Conservation (phyloP, 1,140 invertebrate species). For the Linepithema humile region DNA sequence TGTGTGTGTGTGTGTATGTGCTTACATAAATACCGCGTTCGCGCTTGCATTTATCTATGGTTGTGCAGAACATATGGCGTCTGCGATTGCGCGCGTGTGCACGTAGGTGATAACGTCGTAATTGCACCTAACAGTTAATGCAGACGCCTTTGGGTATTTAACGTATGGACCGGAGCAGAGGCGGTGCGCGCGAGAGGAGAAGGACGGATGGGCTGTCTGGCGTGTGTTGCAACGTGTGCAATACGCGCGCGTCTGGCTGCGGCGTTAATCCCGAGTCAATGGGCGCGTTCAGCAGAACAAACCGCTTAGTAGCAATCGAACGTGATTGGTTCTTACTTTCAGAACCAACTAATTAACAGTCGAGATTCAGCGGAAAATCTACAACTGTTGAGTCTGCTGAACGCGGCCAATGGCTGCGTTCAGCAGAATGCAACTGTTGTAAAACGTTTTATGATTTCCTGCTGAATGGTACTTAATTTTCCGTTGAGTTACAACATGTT, state of each 20-base stretch:
- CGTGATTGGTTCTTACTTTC: too few species aligned
- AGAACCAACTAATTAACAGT: too few species aligned
- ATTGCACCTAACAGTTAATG: conserved; percentile 37
- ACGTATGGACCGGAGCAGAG: not conserved
- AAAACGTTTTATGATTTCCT: too few species aligned
- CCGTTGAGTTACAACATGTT: too few species aligned
- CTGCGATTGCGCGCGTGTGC: not conserved
- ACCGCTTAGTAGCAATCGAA: too few species aligned
- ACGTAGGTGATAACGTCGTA: conserved; percentile 59
- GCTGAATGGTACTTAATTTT: too few species aligned
- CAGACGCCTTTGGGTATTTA: conserved; percentile 24
- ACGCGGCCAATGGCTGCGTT: too few species aligned
- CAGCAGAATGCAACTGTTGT: too few species aligned
- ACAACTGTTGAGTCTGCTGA: too few species aligned
- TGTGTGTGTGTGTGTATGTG: not conserved
- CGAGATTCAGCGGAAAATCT: too few species aligned
- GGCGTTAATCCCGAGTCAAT: too few species aligned
- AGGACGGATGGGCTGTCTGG: not conserved
- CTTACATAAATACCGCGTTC: conserved; percentile 34
- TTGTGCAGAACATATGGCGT: conserved; percentile 24
- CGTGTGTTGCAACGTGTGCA: conserved; percentile 1
- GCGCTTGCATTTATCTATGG: conserved; percentile 27
- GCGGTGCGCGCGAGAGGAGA: not conserved
- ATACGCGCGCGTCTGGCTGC: not conserved
- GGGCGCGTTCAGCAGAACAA: too few species aligned